Base-by-base conservation (phyloP, 2,113 vertebrate genomes). In the Lanius ludovicianus region DNA sequence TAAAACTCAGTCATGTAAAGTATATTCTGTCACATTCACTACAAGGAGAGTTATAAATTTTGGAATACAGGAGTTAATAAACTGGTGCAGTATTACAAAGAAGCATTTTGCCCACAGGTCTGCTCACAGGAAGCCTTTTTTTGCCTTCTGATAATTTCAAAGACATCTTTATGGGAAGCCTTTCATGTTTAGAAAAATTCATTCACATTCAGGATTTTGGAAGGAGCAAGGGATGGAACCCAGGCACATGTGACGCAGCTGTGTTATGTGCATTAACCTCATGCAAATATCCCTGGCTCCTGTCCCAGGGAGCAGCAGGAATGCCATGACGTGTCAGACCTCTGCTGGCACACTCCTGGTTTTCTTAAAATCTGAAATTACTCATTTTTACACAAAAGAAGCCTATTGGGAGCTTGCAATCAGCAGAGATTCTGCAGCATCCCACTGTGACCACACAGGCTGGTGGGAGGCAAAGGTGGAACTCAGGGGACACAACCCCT, bases 111-210 rank as follows among this genome's bases (percentile, higher is more conserved):
- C 11, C n/a, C 64, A 27, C 46, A 59, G 37, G 69, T 62, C 25
- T 8, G 39, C 35, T 70, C 5, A 21, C 50, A 74, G 64, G 70
- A 91, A 90, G 56, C 22, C 60, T 46, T 84, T 78, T 78, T 63
- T 55, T 14, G 37, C 33, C 88, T 73, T 85, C 83, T 65, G 46
- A 35, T 74, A 12, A 42, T 53, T 87, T 78, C 47, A 65, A 94
- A 89, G 81, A n/a, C 47, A 33, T 80, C 46, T 69, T 89, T 53
- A 74, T 15, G 14, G 50, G 84, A 95, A 92, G 77, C 35, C 91
- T 95, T 96, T 95, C 84, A 95, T 89, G 76, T 91, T 77, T 8
- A 70, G 69, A 89, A 89, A 67, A 74, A 84, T 18, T 14, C 19
- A n/a, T 59, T 47, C 67, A 7, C 52, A 44, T 44, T 11, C 69